Conservation (phyloP, 2,113 vertebrate genomes). For the Regulus satrapa region DNA sequence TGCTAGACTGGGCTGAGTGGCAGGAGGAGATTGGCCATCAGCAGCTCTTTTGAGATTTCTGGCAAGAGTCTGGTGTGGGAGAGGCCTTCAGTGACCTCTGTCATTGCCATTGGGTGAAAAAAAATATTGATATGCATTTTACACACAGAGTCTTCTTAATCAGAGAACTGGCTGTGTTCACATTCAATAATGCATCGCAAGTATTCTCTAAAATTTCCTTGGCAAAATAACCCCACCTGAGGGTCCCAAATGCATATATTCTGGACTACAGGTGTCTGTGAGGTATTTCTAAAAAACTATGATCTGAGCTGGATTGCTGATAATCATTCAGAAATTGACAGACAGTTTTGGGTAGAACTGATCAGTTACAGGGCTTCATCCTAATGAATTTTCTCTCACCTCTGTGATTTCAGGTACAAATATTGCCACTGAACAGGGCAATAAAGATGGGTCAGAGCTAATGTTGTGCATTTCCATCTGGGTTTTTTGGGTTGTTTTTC, state of each 20-base stretch:
- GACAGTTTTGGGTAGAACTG: background rate
- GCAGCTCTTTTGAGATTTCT: background rate
- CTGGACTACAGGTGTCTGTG: rapidly evolving
- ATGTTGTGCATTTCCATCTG: background rate
- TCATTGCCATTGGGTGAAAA: background rate
- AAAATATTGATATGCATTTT: background rate
- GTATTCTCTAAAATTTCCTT: background rate
- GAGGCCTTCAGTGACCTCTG: background rate
- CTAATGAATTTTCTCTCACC: background rate
- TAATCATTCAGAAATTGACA: background rate
- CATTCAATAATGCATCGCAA: background rate
- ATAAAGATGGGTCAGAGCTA: background rate
- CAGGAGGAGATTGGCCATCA: background rate
- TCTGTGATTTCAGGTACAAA: background rate
- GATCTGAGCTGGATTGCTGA: background rate
- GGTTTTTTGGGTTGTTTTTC: background rate
- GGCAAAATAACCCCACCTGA: background rate
- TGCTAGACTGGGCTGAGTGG: background rate
- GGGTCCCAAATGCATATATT: background rate
- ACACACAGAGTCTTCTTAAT: background rate
- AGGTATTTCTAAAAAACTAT: background rate
- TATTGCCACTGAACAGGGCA: background rate
- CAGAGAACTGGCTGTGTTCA: background rate
- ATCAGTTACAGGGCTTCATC: background rate
- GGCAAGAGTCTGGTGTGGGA: background rate